Percentiles rank a stretch among this genome's conserved stretches.
Evolutionary conservation across 1,140 invertebrate genomes (phyloP).

Genomic region (Carcinoscorpius rotundicauda): DNA sequence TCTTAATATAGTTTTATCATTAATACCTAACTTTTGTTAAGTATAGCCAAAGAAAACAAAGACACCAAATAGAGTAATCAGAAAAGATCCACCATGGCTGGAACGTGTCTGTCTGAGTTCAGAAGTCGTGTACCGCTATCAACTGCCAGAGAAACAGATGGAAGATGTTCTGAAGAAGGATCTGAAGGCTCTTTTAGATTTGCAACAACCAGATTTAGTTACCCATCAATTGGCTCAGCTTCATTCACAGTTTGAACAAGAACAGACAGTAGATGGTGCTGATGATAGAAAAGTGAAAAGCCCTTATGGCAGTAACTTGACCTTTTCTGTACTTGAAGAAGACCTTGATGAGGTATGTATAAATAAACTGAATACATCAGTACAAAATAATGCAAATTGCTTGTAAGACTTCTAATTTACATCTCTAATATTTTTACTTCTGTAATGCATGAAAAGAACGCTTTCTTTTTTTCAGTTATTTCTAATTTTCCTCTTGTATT

Average conservation of each 20-base stretch:
- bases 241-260: neutral
- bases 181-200: neutral
- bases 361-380: no score
- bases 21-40: no score
- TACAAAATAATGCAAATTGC: no score
- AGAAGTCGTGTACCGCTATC: conserved; percentile 1
- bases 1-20: no score
- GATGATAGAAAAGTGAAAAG: neutral
- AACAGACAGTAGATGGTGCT: neutral
- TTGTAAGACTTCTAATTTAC: no score
- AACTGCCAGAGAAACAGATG: neutral
- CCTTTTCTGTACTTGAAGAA: neutral
- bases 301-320: neutral
- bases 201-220: conserved; percentile 5
- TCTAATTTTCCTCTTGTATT: no score
- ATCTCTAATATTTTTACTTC: no score
- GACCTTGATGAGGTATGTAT: neutral
- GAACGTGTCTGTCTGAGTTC: neutral
- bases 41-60: no score
- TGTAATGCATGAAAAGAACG: no score
- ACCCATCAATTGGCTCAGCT: conserved; percentile 1
- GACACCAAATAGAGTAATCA: no score
- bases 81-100: neutral
- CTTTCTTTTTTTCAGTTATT: no score
- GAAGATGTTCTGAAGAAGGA: conserved; percentile 6